These are phyloP conservation scores for Cinclus cinclus DNA, from an alignment of 2,113 vertebrate genomes.

Conservation along the genomic window DNA sequence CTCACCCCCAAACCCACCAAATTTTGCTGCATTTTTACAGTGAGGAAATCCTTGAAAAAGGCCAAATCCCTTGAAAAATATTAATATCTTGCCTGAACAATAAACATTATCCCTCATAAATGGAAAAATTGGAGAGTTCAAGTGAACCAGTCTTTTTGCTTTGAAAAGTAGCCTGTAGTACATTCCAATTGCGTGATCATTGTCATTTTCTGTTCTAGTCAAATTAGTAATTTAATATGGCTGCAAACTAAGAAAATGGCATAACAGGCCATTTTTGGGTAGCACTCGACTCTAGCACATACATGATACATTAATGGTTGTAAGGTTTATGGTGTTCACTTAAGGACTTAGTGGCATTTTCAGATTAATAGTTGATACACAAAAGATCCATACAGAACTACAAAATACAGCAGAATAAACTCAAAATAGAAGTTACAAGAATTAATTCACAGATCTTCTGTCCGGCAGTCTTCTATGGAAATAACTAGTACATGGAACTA, in stretches of 20 bases:
- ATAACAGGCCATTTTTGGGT: background rate
- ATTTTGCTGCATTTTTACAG: background rate
- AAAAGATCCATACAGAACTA: background rate
- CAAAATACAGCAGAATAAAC: background rate
- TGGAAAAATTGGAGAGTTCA: background rate
- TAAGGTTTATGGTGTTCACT: background rate
- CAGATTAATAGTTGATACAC: background rate
- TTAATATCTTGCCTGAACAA: background rate
- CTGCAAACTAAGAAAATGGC: background rate
- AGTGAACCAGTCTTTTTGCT: background rate
- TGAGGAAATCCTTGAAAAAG: background rate
- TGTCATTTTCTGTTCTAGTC: background rate
- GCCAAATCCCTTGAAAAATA: background rate
- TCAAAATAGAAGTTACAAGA: background rate
- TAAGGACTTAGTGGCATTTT: background rate
- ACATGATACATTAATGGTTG: background rate
- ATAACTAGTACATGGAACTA: background rate
- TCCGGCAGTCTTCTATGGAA: background rate
- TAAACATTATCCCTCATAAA: background rate
- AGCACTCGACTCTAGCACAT: background rate
- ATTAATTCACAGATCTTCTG: background rate
- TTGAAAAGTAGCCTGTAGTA: background rate
- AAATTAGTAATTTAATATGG: background rate
- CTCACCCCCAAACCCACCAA: no score
- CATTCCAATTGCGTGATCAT: background rate